A percentile compares a stretch with the other conserved stretches of the same genome.
These are phyloP conservation scores for Perognathus longimembris DNA, from an alignment of 2,113 vertebrate species.

Conservation along the genomic window DNA sequence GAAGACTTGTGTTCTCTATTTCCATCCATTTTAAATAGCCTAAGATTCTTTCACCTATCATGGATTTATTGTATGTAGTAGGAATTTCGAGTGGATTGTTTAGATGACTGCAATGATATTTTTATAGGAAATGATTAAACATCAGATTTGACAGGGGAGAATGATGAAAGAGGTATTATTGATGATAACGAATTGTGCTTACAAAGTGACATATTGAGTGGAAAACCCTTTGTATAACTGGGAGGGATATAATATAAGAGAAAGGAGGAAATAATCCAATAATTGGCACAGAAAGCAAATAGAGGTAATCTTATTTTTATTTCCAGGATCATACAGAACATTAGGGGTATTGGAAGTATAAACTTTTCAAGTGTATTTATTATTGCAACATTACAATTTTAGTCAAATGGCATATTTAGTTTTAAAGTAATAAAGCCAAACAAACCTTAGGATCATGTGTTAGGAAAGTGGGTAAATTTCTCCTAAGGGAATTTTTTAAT, in stretches of 20 bases:
- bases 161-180: no score
- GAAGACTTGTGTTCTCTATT: neutral
- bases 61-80: neutral
- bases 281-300: neutral
- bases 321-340: neutral
- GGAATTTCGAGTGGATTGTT: neutral
- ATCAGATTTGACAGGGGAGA: neutral
- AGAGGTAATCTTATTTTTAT: neutral
- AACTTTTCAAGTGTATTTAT: neutral
- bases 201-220: no score
- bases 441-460: constrained; percentile 48
- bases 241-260: fast-evolving
- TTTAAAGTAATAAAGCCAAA: constrained; percentile 65
- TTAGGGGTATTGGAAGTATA: no score
- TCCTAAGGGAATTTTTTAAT: constrained; percentile 75
- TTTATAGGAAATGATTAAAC: neutral
- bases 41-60: neutral
- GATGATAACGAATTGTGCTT: no score
- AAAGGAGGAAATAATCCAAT: neutral
- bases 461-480: constrained; percentile 65
- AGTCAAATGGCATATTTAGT: neutral
- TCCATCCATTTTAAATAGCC: neutral
- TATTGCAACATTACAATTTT: neutral
- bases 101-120: neutral
- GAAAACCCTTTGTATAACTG: no score